phyloP scores from a whole-genome alignment of 1,140 invertebrate genomes.

The Drosophila mayri region DNA sequence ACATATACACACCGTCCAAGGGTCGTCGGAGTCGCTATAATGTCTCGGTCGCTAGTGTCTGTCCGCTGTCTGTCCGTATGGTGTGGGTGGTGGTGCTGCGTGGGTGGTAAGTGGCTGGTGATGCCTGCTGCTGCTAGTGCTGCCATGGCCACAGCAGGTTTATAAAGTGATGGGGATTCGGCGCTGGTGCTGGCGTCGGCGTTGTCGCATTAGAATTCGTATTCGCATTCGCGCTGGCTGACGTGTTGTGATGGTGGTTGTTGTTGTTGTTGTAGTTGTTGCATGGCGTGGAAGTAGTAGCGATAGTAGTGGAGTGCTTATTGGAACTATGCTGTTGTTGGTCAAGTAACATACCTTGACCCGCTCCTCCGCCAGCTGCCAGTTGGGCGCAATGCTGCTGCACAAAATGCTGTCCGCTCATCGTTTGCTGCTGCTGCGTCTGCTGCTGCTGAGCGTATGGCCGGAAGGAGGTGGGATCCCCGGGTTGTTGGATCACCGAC shows the following conservation, averaged over 20 bases:
- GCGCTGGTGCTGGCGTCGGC: slow-evolving; percentile 63
- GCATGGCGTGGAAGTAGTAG: slow-evolving; percentile 74
- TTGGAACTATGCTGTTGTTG: slow-evolving; percentile 84
- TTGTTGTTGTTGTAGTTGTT: slow-evolving; percentile 83
- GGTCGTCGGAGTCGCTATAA: slow-evolving; percentile 29
- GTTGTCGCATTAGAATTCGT: slow-evolving; percentile 32
- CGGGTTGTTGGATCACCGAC: slow-evolving; percentile 77
- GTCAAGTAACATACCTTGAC: slow-evolving; percentile 85
- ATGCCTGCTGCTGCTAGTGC: slow-evolving; percentile 54
- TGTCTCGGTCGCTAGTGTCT: slow-evolving; percentile 42
- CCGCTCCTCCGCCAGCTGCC: slow-evolving; percentile 42
- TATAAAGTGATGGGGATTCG: slow-evolving; percentile 83
- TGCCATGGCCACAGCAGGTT: slow-evolving; percentile 84
- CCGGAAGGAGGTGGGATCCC: slow-evolving; percentile 80
- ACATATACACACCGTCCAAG: slow-evolving; percentile 78
- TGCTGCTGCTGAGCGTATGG: slow-evolving; percentile 77
- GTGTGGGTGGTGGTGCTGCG: slow-evolving; percentile 54
- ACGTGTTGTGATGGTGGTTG: slow-evolving; percentile 61
- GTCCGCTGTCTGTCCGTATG: slow-evolving; percentile 29
- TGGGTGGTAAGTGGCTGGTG: slow-evolving; percentile 34
- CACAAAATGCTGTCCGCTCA: slow-evolving; percentile 70
- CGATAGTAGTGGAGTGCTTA: slow-evolving; percentile 81
- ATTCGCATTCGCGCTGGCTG: slow-evolving; percentile 50
- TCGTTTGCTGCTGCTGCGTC: slow-evolving; percentile 46
- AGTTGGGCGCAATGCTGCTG: slow-evolving; percentile 79